These are phyloP conservation scores for Macrosiphum euphorbiae DNA, from an alignment of 2,888 invertebrate genomes.

Conservation along the genomic window DNA sequence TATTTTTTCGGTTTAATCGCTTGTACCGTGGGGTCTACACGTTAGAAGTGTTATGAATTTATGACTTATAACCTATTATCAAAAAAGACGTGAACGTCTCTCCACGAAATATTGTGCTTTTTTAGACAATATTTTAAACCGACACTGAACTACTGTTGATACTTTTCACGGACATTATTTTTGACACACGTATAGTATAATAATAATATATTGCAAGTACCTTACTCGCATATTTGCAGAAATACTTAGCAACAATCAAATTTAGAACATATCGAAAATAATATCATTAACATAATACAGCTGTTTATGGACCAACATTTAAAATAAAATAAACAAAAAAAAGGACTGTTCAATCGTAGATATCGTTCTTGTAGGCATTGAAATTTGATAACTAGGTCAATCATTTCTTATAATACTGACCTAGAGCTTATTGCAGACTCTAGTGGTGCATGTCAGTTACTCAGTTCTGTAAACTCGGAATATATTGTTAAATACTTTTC, in stretches of 20 bases:
- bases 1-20: neutral
- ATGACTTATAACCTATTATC: neutral
- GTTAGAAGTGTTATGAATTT: neutral
- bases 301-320: neutral
- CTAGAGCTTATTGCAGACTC: neutral
- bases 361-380: neutral
- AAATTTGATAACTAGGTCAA: neutral
- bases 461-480: neutral
- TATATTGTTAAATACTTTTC: neutral
- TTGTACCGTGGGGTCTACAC: neutral
- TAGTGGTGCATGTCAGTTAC: neutral
- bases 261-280: neutral
- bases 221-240: neutral
- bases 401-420: neutral
- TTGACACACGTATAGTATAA: neutral
- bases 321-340: neutral
- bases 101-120: neutral
- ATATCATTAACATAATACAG: neutral
- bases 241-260: neutral
- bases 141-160: neutral
- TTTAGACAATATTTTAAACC: neutral
- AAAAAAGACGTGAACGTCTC: neutral
- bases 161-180: neutral
- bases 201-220: neutral
- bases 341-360: neutral